A percentile compares a stretch with the other conserved stretches of the same genome.
These are phyloP conservation scores for Bursaphelenchus mucronatus DNA, from an alignment of 1,140 invertebrate species.

Conservation along the genomic window DNA sequence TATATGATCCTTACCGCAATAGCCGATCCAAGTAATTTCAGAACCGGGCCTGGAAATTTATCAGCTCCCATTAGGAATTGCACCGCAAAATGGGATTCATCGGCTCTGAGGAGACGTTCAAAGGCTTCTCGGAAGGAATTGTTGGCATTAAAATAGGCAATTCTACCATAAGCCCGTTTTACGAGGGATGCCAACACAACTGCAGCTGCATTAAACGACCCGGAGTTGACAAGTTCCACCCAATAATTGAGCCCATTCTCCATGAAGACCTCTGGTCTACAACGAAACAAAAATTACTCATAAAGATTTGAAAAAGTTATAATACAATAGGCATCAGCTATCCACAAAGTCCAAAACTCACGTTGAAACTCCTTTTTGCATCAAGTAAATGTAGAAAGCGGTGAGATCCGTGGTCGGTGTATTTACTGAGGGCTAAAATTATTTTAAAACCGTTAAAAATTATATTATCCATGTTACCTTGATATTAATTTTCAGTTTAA, in stretches of 20 bases:
- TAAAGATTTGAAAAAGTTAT: background rate
- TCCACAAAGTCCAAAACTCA: background rate
- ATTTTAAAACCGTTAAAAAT: slow-evolving; percentile 19
- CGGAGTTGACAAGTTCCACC: slow-evolving; percentile 40
- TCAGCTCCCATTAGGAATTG: slow-evolving; percentile 40
- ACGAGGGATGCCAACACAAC: slow-evolving; percentile 32
- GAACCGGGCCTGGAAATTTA: slow-evolving; percentile 38
- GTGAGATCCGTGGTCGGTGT: slow-evolving; percentile 46
- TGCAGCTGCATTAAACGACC: slow-evolving; percentile 33
- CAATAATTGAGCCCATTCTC: slow-evolving; percentile 33
- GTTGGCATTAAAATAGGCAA: slow-evolving; percentile 20
- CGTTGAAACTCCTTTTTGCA: slow-evolving; percentile 37
- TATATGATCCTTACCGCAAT: slow-evolving; percentile 15
- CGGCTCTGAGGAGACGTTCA: slow-evolving; percentile 36
- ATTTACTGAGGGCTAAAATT: slow-evolving; percentile 24
- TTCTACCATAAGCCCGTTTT: slow-evolving; percentile 21
- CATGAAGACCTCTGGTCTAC: slow-evolving; percentile 36
- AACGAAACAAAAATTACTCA: slow-evolving; percentile 14
- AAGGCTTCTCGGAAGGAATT: slow-evolving; percentile 30
- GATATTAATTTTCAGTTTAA: slow-evolving; percentile 33
- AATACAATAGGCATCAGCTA: too few species aligned
- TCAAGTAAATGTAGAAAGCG: slow-evolving; percentile 37
- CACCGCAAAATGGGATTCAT: slow-evolving; percentile 34
- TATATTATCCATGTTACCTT: slow-evolving; percentile 19
- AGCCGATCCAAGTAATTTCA: slow-evolving; percentile 28